phyloP scores from a whole-genome alignment of 2,113 vertebrate genomes.

The Poeciliopsis retropinna region DNA sequence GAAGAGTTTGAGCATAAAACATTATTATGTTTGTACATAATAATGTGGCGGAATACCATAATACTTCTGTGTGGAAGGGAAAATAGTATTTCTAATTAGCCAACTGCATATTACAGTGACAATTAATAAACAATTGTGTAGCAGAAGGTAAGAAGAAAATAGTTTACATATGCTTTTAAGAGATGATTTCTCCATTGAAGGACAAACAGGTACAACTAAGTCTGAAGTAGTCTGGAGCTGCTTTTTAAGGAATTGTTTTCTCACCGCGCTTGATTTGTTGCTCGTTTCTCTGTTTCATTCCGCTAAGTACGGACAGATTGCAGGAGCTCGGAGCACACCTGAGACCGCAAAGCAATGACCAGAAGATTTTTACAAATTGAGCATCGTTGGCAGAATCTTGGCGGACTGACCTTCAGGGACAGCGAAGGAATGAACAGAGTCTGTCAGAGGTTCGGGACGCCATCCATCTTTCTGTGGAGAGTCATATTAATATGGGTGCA shows the following conservation, averaged over 20 bases:
- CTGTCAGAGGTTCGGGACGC: slow-evolving; percentile 20
- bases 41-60: no score
- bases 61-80: no score
- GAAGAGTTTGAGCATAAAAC: no score
- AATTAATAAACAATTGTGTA: no score
- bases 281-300: slow-evolving; percentile 28
- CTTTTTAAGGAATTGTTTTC: background rate
- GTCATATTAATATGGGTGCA: slow-evolving; percentile 55
- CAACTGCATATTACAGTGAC: no score
- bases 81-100: no score
- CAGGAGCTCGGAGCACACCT: slow-evolving; percentile 38
- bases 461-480: slow-evolving; percentile 60
- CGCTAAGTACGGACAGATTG: slow-evolving; percentile 42
- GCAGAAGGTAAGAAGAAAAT: no score
- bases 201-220: background rate
- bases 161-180: no score
- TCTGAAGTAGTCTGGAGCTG: background rate
- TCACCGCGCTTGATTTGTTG: slow-evolving; percentile 9
- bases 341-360: slow-evolving; percentile 34
- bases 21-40: no score
- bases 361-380: background rate
- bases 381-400: slow-evolving; percentile 30
- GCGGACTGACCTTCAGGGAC: slow-evolving; percentile 59
- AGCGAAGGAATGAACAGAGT: slow-evolving; percentile 16
- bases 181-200: background rate